These are phyloP conservation scores for Brachylomia viminalis DNA, from an alignment of 2,888 invertebrate genomes.

Conservation along the genomic window DNA sequence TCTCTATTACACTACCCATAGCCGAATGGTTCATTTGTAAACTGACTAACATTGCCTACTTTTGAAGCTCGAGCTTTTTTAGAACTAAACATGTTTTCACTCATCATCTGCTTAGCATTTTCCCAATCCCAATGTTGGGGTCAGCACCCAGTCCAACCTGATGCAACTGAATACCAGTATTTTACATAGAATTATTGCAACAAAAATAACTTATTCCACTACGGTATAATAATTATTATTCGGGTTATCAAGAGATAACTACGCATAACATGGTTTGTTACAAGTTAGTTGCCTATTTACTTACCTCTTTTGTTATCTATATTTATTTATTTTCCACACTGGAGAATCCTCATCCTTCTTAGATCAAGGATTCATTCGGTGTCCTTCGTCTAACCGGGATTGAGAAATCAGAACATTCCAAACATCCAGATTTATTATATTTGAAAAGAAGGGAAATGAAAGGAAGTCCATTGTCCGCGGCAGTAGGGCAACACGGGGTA, in stretches of 20 bases:
- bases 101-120: no score
- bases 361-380: conserved; percentile 19
- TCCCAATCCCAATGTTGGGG: background rate
- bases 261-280: background rate
- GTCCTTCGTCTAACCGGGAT: conserved; percentile 11
- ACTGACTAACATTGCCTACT: background rate
- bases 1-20: conserved; percentile 39
- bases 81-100: no score
- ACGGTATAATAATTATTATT: background rate
- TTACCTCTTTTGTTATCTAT: no score
- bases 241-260: background rate
- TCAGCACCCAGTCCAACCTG: background rate
- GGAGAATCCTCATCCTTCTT: background rate
- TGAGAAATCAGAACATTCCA: conserved; percentile 38
- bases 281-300: background rate
- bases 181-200: background rate
- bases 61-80: background rate
- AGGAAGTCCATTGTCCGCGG: conserved; percentile 27
- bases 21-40: conserved; percentile 15
- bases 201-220: background rate
- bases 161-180: background rate
- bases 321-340: background rate
- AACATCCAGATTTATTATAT: conserved; percentile 40
- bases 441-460: conserved; percentile 21
- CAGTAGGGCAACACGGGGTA: conserved; percentile 17